A percentile compares a stretch with the other conserved stretches of the same genome.
Evolutionary conservation across 1,140 invertebrate species (phyloP).

Genomic region (Antheraea mylitta): DNA sequence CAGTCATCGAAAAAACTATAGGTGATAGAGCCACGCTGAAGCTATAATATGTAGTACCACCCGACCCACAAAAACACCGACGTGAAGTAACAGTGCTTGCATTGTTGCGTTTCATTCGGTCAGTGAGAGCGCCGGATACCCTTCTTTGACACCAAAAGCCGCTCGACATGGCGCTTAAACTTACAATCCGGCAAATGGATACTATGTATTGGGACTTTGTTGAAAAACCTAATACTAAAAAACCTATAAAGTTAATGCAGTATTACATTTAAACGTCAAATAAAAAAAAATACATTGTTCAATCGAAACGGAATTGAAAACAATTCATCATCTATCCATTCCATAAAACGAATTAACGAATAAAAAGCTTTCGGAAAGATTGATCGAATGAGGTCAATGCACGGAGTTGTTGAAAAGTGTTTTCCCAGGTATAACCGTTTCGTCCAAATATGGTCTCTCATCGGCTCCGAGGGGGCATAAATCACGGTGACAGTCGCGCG

Average conservation of each 20-base stretch:
- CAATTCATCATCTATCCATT: background rate
- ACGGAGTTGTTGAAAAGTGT: constrained; percentile 9
- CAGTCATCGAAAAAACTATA: too few relatives aligned
- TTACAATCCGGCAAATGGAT: too few relatives aligned
- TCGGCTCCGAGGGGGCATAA: constrained; percentile 2
- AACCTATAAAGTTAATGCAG: too few relatives aligned
- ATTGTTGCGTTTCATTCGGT: too few relatives aligned
- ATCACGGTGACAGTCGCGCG: constrained; percentile 6
- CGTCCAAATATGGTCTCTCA: constrained; percentile 10
- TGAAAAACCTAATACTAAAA: background rate
- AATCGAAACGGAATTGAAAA: background rate
- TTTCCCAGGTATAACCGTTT: constrained; percentile 8
- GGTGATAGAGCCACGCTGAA: too few relatives aligned
- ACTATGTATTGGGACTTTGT: background rate
- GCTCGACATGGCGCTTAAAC: too few relatives aligned
- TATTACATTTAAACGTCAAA: too few relatives aligned
- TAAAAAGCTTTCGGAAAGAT: background rate
- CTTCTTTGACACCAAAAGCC: too few relatives aligned
- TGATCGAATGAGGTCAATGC: background rate
- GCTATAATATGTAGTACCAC: too few relatives aligned
- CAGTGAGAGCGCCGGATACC: too few relatives aligned
- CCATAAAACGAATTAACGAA: background rate
- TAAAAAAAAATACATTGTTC: background rate
- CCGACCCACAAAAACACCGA: too few relatives aligned
- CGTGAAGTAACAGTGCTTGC: too few relatives aligned